Evolutionary conservation across 1,140 invertebrate genomes (phyloP), one percentile per base, ranked within the genome.

Genomic region (Microplitis mediator): DNA sequence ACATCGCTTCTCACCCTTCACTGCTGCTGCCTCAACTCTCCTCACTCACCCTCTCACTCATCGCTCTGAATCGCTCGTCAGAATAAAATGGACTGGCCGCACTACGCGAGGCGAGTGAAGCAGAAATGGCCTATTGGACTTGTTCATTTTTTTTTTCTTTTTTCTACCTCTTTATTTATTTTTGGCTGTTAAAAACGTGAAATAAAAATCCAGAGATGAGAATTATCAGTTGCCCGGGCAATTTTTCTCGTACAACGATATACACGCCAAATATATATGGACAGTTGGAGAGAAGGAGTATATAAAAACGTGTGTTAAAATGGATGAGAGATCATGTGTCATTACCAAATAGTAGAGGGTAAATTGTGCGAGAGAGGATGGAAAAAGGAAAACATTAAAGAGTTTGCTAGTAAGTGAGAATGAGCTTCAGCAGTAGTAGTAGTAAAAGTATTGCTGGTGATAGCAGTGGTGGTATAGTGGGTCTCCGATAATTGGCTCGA

Each of bases 171-270:
- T 45, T 45, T 45, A 45, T 45, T 45, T 45, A 45, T 45, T 45
- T 45, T 45, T 45, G 39, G 39, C 39, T 45, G 39, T 45, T 45
- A 11, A 39, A 60, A 50, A 23, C 39, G 62, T 50, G 36, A 45
- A 64, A 64, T 64, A 62, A 62, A 62, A 62, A 62, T 62, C 60
- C 60, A 62, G 60, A 62, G 35, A 62, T 62, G 35, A 34, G 35
- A 62, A 62, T 62, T 62, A 62, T 34, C 32, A 62, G 35, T 35
- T 58, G 56, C 56, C 56, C 16, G 16, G 56, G 56, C 56, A 58
- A 58, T 58, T 58, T 58, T 58, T 58, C 14, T 58, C 56, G 16
- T 58, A 4, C 56, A 31, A 16, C 23, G 39, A 45, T 45, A 45
- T 45, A 11, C 39, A 45, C 39, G 8, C 2, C 6, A 45, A 9